Evolutionary conservation across 2,888 invertebrate species (phyloP).

Genomic region (Caenorhabditis sp.): DNA sequence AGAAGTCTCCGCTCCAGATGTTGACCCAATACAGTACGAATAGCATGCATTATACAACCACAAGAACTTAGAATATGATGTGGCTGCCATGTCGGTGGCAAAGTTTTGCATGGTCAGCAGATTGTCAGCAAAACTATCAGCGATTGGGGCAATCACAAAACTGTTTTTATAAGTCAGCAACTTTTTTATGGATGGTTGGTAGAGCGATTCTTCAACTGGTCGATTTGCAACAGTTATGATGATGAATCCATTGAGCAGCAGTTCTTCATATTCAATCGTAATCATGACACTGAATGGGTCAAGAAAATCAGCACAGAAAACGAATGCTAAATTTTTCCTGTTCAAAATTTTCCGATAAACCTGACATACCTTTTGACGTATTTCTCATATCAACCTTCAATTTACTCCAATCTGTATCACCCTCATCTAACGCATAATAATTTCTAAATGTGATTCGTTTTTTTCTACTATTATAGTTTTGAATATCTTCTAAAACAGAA

Average conservation of each 20-base stretch:
- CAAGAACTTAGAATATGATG: constrained; percentile 18
- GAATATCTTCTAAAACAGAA: constrained; percentile 19
- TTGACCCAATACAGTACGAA: constrained; percentile 33
- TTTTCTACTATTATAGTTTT: constrained; percentile 11
- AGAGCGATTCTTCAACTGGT: constrained; percentile 23
- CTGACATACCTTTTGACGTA: constrained; percentile 10
- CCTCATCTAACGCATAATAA: constrained; percentile 24
- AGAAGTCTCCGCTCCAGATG: constrained; percentile 18
- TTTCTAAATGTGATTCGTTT: constrained; percentile 11
- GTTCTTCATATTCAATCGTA: constrained; percentile 13
- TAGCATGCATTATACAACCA: constrained; percentile 37
- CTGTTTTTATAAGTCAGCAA: constrained; percentile 6
- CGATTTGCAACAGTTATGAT: constrained; percentile 15
- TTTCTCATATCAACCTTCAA: constrained; percentile 1
- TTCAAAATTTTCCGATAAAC: no score
- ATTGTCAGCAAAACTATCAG: constrained; percentile 9
- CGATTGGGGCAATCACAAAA: constrained; percentile 21
- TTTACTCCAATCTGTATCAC: constrained; percentile 11
- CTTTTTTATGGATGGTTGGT: constrained; percentile 21
- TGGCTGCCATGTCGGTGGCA: not conserved
- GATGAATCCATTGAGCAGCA: constrained; percentile 15
- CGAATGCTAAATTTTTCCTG: constrained; percentile 20
- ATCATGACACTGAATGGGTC: constrained; percentile 19
- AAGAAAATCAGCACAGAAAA: constrained; percentile 27
- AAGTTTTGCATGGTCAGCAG: constrained; percentile 6